Evolutionary conservation across 2,888 invertebrate species (phyloP).

Genomic region (Hyposoter didymator): DNA sequence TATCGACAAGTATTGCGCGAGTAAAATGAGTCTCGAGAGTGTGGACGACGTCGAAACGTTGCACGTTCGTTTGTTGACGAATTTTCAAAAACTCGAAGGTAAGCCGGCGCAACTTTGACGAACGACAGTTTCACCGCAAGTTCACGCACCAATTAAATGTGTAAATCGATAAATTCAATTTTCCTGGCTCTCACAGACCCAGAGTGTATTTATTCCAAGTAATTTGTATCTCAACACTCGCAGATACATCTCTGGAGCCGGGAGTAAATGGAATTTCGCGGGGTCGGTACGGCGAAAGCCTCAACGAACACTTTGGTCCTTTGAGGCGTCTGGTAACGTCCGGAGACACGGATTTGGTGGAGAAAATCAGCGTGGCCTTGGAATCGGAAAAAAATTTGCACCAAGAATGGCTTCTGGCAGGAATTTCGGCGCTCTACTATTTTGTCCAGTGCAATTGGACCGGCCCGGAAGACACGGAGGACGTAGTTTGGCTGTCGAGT

Average conservation of each 20-base stretch:
- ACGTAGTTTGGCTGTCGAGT: constrained; percentile 73
- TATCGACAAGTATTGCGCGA: background rate
- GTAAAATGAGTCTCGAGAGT: constrained; percentile 34
- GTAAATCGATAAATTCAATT: no score
- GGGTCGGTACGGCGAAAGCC: constrained; percentile 50
- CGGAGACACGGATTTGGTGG: constrained; percentile 12
- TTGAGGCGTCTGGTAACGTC: background rate
- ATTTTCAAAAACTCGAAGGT: constrained; percentile 62
- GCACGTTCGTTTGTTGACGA: constrained; percentile 56
- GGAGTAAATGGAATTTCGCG: constrained; percentile 50
- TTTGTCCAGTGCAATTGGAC: constrained; percentile 94
- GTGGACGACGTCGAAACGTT: constrained; percentile 39
- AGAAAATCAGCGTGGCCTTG: constrained; percentile 25
- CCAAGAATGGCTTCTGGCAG: constrained; percentile 86
- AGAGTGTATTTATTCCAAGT: background rate
- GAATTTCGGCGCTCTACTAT: constrained; percentile 88
- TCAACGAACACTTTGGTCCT: constrained; percentile 47
- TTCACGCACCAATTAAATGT: no score
- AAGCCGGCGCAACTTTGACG: background rate
- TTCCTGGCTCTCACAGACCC: background rate
- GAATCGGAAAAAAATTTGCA: constrained; percentile 62
- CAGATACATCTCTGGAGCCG: constrained; percentile 7
- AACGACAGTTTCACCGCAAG: no score
- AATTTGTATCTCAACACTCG: background rate
- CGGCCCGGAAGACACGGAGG: constrained; percentile 87